Evolutionary conservation across 1,140 invertebrate species (phyloP), one percentile per base, ranked within the genome.

Genomic region (Drosophila fuyamai): DNA sequence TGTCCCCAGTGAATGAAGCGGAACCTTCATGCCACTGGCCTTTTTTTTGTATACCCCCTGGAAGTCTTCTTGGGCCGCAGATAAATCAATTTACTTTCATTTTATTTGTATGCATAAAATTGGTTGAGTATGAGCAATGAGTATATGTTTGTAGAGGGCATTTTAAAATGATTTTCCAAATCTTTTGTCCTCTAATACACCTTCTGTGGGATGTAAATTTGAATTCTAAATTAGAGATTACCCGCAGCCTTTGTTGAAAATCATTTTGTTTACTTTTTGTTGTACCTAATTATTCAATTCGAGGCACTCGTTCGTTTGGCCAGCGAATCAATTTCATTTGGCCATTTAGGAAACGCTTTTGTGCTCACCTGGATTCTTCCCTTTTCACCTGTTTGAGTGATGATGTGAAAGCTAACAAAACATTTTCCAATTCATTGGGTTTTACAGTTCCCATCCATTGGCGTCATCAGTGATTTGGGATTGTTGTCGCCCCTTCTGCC

Each of bases 341-440:
- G 40, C 46, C 43, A 58, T 46, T 55, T 70, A 56, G 67, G 62
- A 60, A 58, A 51, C 18, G 70, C 48, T 83, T 66, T 83, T 50
- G 65, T 59, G 79, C 61, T 50, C 65, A 68, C 65, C 61, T 66
- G 65, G 36, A 48, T 14, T n/a, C 10, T 32, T 47, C 29, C 14
- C 38, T 14, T 65, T 27, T 10, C 5, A n/a, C 36, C 54, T 18
- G 73, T 50, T 62, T 84, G 80, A 84, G 65, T 66, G 65, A 79
- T 84, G 82, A 89, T 84, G 85, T 73, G 63, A 73, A 61, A 89
- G 84, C 84, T 83, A 89, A 78, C 65, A 91, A 85, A 89, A 85
- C 84, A 91, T 91, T 91, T 91, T 91, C 89, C 89, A 84, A 89
- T 91, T 91, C 89, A 91, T 91, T 91, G 89, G 91, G 90, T 91